phyloP scores from a whole-genome alignment of 1,140 invertebrate species.

The Sitodiplosis mosellana region DNA sequence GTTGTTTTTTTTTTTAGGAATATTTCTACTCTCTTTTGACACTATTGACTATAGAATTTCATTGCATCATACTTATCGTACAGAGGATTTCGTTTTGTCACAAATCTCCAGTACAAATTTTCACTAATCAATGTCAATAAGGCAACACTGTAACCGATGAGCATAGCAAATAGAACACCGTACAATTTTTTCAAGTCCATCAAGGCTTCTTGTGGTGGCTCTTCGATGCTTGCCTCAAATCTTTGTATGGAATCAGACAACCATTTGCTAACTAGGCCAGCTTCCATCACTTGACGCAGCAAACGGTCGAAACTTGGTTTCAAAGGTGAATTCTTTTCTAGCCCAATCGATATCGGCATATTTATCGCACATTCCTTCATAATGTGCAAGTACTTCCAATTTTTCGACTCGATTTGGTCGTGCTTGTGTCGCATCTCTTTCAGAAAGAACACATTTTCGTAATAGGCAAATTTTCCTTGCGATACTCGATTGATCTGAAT shows the following conservation, averaged over 20 bases:
- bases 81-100: slow-evolving; percentile 42
- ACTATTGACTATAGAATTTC: background rate
- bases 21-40: no score
- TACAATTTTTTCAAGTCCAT: slow-evolving; percentile 59
- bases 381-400: slow-evolving; percentile 42
- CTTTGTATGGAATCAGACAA: slow-evolving; percentile 45
- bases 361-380: slow-evolving; percentile 62
- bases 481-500: slow-evolving; percentile 33
- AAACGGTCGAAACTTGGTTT: slow-evolving; percentile 47
- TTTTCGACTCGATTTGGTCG: slow-evolving; percentile 13
- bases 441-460: slow-evolving; percentile 57
- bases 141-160: slow-evolving; percentile 43
- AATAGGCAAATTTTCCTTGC: slow-evolving; percentile 52
- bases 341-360: slow-evolving; percentile 58
- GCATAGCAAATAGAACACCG: slow-evolving; percentile 49
- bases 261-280: slow-evolving; percentile 61
- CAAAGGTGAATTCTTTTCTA: slow-evolving; percentile 63
- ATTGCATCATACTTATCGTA: slow-evolving; percentile 44
- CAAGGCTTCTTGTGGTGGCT: slow-evolving; percentile 36
- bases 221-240: slow-evolving; percentile 26
- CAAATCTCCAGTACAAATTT: slow-evolving; percentile 41
- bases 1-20: no score
- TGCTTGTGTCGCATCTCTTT: slow-evolving; percentile 37
- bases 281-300: slow-evolving; percentile 45
- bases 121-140: slow-evolving; percentile 36